Evolutionary conservation across 2,888 invertebrate genomes (phyloP).

Genomic region (Eurytoma californica): DNA sequence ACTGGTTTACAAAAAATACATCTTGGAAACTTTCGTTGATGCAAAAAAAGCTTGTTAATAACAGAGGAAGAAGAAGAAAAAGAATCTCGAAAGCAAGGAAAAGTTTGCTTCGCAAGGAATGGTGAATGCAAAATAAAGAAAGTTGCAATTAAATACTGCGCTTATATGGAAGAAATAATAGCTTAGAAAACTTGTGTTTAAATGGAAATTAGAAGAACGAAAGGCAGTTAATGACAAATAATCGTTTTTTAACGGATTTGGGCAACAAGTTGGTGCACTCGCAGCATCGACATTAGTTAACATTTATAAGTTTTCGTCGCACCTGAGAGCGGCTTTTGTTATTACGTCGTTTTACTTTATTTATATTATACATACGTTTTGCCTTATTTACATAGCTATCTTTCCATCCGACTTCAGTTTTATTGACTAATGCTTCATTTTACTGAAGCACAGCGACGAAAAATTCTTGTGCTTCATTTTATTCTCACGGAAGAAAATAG

Average conservation of each 20-base stretch:
- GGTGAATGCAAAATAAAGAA: constrained; percentile 23
- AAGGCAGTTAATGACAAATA: constrained; percentile 37
- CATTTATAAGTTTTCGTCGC: constrained; percentile 61
- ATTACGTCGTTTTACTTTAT: constrained; percentile 36
- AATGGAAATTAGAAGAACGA: constrained; percentile 45
- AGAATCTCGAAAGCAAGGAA: constrained; percentile 17
- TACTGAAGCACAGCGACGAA: constrained; percentile 60
- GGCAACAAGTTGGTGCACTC: constrained; percentile 65
- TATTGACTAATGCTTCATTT: constrained; percentile 66
- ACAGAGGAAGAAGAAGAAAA: constrained; percentile 12
- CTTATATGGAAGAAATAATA: constrained; percentile 23
- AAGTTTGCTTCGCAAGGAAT: constrained; percentile 32
- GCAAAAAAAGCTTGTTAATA: constrained; percentile 14
- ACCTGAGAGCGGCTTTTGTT: constrained; percentile 54
- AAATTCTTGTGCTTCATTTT: constrained; percentile 65
- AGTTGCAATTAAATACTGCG: constrained; percentile 37
- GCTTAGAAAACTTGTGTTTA: constrained; percentile 17
- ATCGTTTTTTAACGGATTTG: constrained; percentile 43
- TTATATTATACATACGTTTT: constrained; percentile 50
- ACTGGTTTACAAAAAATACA: constrained; percentile 39
- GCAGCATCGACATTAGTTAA: constrained; percentile 65
- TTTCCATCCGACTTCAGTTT: constrained; percentile 57
- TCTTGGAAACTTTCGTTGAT: constrained; percentile 27
- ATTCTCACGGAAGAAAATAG: constrained; percentile 68
- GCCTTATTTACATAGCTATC: constrained; percentile 58